Percentiles rank a stretch among this genome's conserved stretches.
phyloP scores from a whole-genome alignment of 2,888 invertebrate species.

The Lingula anatina region DNA sequence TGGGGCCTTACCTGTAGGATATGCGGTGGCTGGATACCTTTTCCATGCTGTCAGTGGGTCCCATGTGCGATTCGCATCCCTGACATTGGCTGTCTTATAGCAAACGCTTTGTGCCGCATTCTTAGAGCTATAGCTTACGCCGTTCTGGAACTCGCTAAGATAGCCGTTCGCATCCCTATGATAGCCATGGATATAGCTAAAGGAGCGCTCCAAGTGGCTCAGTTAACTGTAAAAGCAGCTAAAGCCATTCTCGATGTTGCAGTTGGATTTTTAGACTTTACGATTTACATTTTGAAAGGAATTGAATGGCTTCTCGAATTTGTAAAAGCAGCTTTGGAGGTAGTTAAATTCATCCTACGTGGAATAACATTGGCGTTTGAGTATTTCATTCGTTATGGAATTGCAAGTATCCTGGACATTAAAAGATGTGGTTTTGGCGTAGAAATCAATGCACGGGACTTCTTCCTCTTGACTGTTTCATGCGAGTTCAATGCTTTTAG shows the following conservation, averaged over 20 bases:
- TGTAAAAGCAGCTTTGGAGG: slow-evolving; percentile 10
- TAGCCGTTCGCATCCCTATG: slow-evolving; percentile 12
- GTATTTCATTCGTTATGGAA: slow-evolving; percentile 3
- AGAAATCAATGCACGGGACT: background rate
- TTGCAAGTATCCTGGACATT: slow-evolving; percentile 3
- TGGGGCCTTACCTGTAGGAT: slow-evolving; percentile 10
- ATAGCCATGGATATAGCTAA: slow-evolving; percentile 15
- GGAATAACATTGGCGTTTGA: too few relatives aligned
- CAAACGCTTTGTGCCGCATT: slow-evolving; percentile 9
- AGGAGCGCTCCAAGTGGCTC: slow-evolving; percentile 9
- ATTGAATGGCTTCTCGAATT: slow-evolving; percentile 8
- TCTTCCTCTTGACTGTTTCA: background rate
- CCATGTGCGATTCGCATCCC: slow-evolving; percentile 14
- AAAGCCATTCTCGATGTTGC: slow-evolving; percentile 11
- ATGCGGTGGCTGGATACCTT: slow-evolving; percentile 8
- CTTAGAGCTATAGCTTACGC: slow-evolving; percentile 11
- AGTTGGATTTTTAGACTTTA: slow-evolving; percentile 8
- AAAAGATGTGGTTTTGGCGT: slow-evolving; percentile 5
- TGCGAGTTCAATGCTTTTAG: slow-evolving; percentile 2
- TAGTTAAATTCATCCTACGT: too few relatives aligned
- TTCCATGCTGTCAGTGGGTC: slow-evolving; percentile 2
- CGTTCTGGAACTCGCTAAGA: slow-evolving; percentile 13
- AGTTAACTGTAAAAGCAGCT: slow-evolving; percentile 14
- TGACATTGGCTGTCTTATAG: background rate
- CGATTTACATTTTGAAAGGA: slow-evolving; percentile 8